These are phyloP conservation scores for Notolabrus celidotus DNA, from an alignment of 2,797 vertebrate genomes.

Conservation along the genomic window DNA sequence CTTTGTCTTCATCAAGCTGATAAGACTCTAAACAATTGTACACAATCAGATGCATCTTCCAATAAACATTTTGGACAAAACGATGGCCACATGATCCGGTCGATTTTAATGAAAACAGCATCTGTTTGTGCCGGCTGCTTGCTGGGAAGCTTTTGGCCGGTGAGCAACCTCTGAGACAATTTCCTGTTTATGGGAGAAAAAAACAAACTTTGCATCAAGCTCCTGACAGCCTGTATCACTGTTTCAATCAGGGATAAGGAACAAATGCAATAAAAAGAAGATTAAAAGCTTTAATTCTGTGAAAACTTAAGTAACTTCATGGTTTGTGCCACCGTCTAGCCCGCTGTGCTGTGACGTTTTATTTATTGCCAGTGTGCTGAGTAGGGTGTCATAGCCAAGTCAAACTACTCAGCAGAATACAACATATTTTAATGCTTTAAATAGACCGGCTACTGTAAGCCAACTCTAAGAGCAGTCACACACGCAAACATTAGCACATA, in stretches of 20 bases:
- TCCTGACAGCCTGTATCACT: conserved; percentile 24
- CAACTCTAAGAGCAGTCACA: conserved; percentile 59
- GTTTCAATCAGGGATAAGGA: conserved; percentile 26
- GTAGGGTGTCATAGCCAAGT: conserved; percentile 67
- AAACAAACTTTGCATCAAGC: conserved; percentile 47
- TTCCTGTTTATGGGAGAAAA: conserved; percentile 50
- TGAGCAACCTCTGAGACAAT: conserved; percentile 44
- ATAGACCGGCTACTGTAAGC: conserved; percentile 75
- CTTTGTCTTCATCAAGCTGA: neutral
- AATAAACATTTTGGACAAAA: conserved; percentile 40
- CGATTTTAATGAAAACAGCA: conserved; percentile 42
- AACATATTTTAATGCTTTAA: conserved; percentile 71
- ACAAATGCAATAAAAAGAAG: neutral
- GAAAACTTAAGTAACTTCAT: conserved; percentile 9
- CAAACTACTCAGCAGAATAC: conserved; percentile 76
- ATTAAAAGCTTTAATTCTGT: neutral
- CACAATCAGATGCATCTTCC: conserved; percentile 35
- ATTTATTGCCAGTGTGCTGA: conserved; percentile 65
- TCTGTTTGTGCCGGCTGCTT: conserved; percentile 41
- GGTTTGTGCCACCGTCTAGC: conserved; percentile 7
- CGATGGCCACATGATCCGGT: conserved; percentile 12
- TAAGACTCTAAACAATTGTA: conserved; percentile 15
- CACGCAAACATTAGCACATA: conserved; percentile 51
- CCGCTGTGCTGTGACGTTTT: conserved; percentile 36
- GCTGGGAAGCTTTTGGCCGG: conserved; percentile 43